Conservation (phyloP, 1,140 invertebrate genomes). For the Drosophila bipectinata region DNA sequence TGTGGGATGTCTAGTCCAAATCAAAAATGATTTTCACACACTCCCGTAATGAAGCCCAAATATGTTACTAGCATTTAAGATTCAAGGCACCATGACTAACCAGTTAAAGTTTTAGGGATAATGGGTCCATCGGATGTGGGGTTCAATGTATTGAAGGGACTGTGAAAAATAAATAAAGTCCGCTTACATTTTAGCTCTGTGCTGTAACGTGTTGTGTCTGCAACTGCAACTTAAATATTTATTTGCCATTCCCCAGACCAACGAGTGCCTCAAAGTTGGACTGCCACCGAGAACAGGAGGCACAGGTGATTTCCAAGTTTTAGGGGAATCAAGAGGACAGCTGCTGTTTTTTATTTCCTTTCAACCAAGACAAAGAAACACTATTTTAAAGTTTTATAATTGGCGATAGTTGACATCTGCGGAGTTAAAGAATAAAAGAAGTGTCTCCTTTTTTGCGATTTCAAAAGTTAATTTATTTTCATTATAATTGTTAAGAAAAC, state of each 20-base stretch:
- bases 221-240: background rate
- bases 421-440: background rate
- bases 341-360: background rate
- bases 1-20: background rate
- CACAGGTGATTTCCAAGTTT: background rate
- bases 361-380: background rate
- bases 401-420: background rate
- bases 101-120: too few relatives aligned
- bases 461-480: background rate
- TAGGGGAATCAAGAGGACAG: background rate
- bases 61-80: background rate
- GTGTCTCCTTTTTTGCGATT: background rate
- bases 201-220: background rate
- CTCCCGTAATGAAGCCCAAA: background rate
- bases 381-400: background rate
- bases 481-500: background rate
- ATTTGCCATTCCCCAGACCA: background rate
- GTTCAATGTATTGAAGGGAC: background rate
- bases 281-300: background rate
- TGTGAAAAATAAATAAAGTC: background rate
- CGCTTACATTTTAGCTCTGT: too few relatives aligned
- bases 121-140: too few relatives aligned
- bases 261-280: background rate
- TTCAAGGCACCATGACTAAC: too few relatives aligned
- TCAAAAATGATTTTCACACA: background rate